phyloP scores from a whole-genome alignment of 2,113 vertebrate genomes.

The Sylvietta virens region DNA sequence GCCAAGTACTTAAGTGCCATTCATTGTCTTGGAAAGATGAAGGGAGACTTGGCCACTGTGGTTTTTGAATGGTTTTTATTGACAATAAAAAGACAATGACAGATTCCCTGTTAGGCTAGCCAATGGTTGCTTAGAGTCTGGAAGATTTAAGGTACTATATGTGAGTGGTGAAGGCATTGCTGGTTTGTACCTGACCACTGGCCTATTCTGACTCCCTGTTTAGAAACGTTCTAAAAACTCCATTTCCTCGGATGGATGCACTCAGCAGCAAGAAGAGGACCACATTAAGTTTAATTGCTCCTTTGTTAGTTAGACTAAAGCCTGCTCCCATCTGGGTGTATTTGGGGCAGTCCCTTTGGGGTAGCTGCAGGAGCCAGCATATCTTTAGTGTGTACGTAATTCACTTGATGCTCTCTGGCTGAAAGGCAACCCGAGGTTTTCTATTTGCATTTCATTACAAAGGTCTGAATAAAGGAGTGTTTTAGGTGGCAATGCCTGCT shows the following conservation, averaged over 20 bases:
- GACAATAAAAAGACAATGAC: background rate
- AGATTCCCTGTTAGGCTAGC: background rate
- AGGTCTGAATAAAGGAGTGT: background rate
- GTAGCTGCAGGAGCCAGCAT: background rate
- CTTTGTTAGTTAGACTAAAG: background rate
- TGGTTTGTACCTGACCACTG: background rate
- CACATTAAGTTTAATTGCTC: background rate
- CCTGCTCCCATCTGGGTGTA: background rate
- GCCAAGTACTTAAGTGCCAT: background rate
- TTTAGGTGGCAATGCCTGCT: background rate
- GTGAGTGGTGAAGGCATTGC: background rate
- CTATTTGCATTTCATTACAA: slow-evolving; percentile 1
- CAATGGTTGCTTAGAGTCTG: background rate
- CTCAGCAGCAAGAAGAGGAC: background rate
- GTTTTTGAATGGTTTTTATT: background rate
- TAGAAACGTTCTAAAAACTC: background rate
- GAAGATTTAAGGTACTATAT: background rate
- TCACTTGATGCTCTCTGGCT: background rate
- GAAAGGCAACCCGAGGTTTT: background rate
- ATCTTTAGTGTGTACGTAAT: background rate
- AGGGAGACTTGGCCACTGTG: background rate
- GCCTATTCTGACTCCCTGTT: background rate
- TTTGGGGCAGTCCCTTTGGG: background rate
- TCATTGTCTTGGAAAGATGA: background rate
- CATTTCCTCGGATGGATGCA: background rate